A percentile compares a stretch with the other conserved stretches of the same genome.
Conservation (phyloP, 2,113 vertebrate species). For the Cyanistes caeruleus region DNA sequence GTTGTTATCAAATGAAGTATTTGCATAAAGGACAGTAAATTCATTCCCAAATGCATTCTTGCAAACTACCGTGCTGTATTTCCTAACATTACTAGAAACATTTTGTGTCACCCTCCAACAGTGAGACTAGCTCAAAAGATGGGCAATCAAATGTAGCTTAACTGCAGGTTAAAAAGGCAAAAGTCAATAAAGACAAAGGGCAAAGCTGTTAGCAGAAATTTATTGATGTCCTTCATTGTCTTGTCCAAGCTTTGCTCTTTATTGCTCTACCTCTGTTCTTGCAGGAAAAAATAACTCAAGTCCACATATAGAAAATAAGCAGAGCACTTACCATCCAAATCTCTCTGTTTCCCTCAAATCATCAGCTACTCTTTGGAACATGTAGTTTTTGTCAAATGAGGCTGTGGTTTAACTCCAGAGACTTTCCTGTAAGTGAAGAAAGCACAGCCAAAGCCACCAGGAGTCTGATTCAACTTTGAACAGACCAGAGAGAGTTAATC, state of each 20-base stretch:
- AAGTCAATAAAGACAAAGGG: conserved; percentile 23
- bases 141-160: background rate
- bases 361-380: conserved; percentile 4
- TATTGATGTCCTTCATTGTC: background rate
- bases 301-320: background rate
- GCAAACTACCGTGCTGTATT: background rate
- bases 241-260: background rate
- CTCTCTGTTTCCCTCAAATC: background rate
- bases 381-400: background rate
- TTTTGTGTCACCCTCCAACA: background rate
- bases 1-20: background rate
- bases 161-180: conserved; percentile 9
- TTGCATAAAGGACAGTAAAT: background rate
- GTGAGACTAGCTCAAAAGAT: background rate
- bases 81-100: background rate
- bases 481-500: conserved; percentile 49
- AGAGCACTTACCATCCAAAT: background rate
- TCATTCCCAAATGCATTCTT: background rate
- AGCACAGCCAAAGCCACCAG: background rate
- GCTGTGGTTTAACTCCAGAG: conserved; percentile 17
- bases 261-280: background rate
- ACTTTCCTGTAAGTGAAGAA: conserved; percentile 6
- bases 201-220: conserved; percentile 15
- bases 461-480: conserved; percentile 45
- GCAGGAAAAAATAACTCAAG: background rate